These are phyloP conservation scores for Gallinago nigripennis DNA, from an alignment of 2,797 vertebrate genomes.

Conservation along the genomic window DNA sequence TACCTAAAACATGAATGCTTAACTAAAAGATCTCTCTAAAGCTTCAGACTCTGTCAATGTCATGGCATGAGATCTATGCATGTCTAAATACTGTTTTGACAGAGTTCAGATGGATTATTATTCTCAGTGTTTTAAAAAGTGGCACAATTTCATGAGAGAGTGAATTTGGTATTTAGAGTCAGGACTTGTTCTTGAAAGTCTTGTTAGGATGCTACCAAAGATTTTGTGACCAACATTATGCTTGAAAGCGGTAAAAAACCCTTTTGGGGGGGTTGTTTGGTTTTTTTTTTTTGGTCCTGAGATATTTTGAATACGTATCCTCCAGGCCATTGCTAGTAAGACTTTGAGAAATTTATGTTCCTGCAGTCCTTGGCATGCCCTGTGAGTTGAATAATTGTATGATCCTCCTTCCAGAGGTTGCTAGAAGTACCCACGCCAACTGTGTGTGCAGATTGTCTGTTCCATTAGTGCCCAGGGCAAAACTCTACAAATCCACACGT, in stretches of 20 bases:
- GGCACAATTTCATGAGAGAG: not conserved
- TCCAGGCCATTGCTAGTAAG: not conserved
- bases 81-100: not conserved
- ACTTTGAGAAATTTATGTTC: not conserved
- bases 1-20: not conserved
- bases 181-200: not conserved
- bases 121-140: not conserved
- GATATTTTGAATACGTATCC: not conserved
- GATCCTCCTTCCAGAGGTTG: not conserved
- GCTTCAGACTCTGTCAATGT: not conserved
- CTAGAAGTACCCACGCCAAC: not conserved
- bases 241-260: not conserved
- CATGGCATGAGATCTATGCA: not conserved
- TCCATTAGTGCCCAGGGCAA: not conserved
- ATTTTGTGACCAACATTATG: not conserved
- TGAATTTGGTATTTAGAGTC: not conserved
- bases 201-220: not conserved
- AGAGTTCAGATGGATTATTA: not conserved
- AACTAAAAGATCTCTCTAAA: not conserved
- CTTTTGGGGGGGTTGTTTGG: too few relatives aligned
- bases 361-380: not conserved
- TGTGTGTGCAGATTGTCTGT: not conserved
- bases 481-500: accelerated
- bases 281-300: not conserved
- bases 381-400: not conserved